Evolutionary conservation across 2,797 vertebrate genomes (phyloP).

Genomic region (Scolopax bukidnonensis): DNA sequence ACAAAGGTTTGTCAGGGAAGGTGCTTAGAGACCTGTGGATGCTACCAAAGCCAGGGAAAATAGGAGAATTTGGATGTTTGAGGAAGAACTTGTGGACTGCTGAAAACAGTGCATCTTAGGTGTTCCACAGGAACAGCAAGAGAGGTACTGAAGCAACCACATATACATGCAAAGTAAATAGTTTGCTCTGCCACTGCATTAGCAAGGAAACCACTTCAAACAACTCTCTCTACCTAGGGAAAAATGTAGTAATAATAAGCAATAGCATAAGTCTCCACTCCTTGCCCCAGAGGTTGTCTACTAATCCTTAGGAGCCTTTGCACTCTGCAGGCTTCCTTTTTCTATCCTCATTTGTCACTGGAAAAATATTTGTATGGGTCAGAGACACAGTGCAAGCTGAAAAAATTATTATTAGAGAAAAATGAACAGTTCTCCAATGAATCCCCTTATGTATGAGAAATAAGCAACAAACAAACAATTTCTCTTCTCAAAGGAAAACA

Average conservation of each 20-base stretch:
- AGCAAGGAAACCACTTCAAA: conserved; percentile 72
- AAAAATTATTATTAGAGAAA: conserved; percentile 1
- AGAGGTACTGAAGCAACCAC: conserved; percentile 62
- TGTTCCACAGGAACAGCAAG: conserved; percentile 51
- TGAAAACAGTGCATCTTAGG: conserved; percentile 38
- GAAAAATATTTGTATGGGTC: conserved; percentile 58
- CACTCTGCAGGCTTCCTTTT: conserved; percentile 69
- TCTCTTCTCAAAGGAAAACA: neutral
- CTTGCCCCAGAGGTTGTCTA: conserved; percentile 69
- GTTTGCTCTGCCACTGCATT: conserved; percentile 66
- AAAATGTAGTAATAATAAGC: conserved; percentile 71
- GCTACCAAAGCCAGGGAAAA: neutral
- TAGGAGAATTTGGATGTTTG: neutral
- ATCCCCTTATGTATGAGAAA: neutral
- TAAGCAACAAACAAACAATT: neutral
- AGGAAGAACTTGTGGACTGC: neutral
- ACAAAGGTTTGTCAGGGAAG: neutral
- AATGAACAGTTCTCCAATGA: neutral
- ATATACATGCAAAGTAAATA: conserved; percentile 68
- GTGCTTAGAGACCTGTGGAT: neutral
- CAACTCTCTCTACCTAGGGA: conserved; percentile 59
- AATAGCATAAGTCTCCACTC: conserved; percentile 68
- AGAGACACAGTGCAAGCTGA: neutral
- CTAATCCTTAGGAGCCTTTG: conserved; percentile 54
- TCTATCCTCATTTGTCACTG: conserved; percentile 58